Percentiles rank a stretch among this genome's conserved stretches.
phyloP scores from a whole-genome alignment of 2,113 vertebrate genomes.

The Galbula dea region DNA sequence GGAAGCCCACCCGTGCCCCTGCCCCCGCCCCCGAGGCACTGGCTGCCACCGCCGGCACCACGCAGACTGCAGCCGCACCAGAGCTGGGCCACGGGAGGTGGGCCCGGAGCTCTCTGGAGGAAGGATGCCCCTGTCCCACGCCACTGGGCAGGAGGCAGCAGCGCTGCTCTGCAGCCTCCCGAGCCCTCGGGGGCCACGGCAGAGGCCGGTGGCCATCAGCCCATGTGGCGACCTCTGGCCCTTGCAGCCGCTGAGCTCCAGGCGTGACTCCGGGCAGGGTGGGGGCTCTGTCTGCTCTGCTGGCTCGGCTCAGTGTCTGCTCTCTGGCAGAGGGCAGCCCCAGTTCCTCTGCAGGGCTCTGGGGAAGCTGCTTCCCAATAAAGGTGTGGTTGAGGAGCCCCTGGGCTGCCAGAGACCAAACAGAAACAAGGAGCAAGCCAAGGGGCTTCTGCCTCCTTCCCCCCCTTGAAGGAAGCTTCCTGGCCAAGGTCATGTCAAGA shows the following conservation, averaged over 20 bases:
- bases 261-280: accelerated
- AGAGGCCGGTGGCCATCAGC: neutral
- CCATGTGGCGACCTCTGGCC: too few relatives aligned
- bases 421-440: accelerated
- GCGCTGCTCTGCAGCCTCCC: neutral
- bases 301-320: accelerated
- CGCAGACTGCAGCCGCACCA: accelerated
- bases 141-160: neutral
- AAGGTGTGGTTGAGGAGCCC: neutral
- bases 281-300: neutral
- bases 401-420: neutral
- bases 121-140: neutral
- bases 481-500: neutral
- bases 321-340: neutral
- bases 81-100: neutral
- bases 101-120: neutral
- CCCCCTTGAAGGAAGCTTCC: neutral
- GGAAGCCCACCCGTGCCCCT: neutral
- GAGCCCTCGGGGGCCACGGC: accelerated
- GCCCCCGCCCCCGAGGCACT: neutral
- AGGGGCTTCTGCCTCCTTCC: neutral
- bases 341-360: accelerated
- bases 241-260: neutral
- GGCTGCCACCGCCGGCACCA: neutral
- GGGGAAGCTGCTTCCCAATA: neutral